phyloP scores from a whole-genome alignment of 1,140 invertebrate species.

The Drepana arcuata region DNA sequence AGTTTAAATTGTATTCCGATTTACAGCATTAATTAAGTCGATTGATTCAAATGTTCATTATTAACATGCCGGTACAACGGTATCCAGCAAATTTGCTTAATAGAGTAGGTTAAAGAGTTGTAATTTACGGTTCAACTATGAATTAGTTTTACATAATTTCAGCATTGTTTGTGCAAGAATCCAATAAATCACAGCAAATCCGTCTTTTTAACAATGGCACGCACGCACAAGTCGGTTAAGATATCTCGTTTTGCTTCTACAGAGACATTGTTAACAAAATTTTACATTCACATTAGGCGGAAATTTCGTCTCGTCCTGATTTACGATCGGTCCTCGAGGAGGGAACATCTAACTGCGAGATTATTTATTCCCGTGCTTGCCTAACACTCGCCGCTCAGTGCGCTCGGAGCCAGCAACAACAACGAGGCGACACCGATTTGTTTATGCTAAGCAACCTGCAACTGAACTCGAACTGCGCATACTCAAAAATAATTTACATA shows the following conservation, averaged over 20 bases:
- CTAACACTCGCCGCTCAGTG: conserved; percentile 21
- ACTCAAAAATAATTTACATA: conserved; percentile 62
- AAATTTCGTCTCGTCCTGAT: conserved; percentile 51
- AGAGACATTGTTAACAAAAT: conserved; percentile 45
- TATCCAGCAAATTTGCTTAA: conserved; percentile 2
- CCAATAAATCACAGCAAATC: conserved; percentile 17
- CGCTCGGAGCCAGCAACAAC: conserved; percentile 15
- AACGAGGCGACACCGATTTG: conserved; percentile 36
- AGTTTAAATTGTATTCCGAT: too few species aligned
- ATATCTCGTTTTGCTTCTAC: conserved; percentile 37
- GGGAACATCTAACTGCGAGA: conserved; percentile 39
- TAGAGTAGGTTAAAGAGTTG: too few species aligned
- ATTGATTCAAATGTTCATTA: conserved; percentile 9
- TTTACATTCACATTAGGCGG: conserved; percentile 55
- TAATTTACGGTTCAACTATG: too few species aligned
- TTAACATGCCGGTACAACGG: conserved; percentile 7
- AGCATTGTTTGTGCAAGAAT: too few species aligned
- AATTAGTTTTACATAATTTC: too few species aligned
- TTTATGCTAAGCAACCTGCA: conserved; percentile 59
- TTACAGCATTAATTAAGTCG: too few species aligned
- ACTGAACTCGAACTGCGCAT: conserved; percentile 33
- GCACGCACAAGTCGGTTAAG: conserved; percentile 40
- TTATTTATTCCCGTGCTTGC: conserved; percentile 47
- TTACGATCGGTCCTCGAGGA: conserved; percentile 39
- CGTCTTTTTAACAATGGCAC: conserved; percentile 41